Evolutionary conservation across 2,888 invertebrate species (phyloP), one percentile per base, ranked within the genome.

Genomic region (Phortica okadai): DNA sequence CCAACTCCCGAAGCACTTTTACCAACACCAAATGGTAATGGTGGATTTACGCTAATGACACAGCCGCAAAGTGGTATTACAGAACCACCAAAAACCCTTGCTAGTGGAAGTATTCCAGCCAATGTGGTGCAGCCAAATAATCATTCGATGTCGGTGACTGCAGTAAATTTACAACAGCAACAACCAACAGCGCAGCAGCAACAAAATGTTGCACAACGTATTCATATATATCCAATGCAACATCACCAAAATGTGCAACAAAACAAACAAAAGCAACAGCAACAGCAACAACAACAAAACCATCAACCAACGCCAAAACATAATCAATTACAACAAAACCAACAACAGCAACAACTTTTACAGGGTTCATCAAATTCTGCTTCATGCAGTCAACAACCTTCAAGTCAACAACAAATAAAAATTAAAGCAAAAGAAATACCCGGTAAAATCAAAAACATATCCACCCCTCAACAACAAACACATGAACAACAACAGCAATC

Each of bases 1-100:
- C 93, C 94, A 7, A 94, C 94, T 7, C 91, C 90, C 1, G 90
- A 91, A 56, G 88, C 85, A 6, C 88, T 89, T 81, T 92, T 93
- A 74, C 92, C 91, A 5, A 90, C 91, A 33, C 91, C 90, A 7
- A 88, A 88, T 76, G 85, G 86, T 7, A 88, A 82, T 73, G 86
- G 84, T 58, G 85, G 83, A 70, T 88, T 89, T 33, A 85, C 89
- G 1, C 77, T 89, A 16, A 81, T 90, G 78, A 81, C 88, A 5
- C 88, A 83, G 74, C 54, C 70, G 11, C 70, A 70, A 70, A 10
- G 79, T 84, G 21, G 89, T 84, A 11, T 80, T 77, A 5, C 80
- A 73, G 21, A 79, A 78, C 6, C 81, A 72, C 77, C 75, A 74
- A 59, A 58, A 77, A 21, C 81, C 56, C 16, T 6, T 16, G 16